These are phyloP conservation scores for Tupaia chinensis DNA, from an alignment of 2,113 vertebrate genomes.

Conservation along the genomic window DNA sequence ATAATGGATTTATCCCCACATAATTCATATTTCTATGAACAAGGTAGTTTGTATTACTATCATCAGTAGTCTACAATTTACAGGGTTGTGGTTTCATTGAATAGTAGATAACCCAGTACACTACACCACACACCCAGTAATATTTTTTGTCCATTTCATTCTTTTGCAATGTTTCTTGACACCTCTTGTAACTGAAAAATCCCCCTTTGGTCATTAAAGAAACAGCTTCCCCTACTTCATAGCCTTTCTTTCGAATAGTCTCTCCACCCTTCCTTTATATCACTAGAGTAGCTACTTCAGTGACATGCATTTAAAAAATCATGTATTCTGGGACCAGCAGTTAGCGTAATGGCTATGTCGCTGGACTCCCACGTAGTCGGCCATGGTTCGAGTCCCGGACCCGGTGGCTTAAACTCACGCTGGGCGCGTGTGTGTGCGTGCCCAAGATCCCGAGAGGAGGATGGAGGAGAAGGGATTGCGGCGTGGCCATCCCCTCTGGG, in stretches of 20 bases:
- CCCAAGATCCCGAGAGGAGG: too few relatives aligned
- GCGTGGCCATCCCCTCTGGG: too few relatives aligned
- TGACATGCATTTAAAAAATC: background rate
- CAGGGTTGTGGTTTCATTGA: background rate
- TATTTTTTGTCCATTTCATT: background rate
- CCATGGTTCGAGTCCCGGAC: too few relatives aligned
- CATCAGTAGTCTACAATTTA: background rate
- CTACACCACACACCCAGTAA: background rate
- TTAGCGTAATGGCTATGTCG: too few relatives aligned
- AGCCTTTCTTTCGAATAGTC: background rate
- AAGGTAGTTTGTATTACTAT: background rate
- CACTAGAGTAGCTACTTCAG: fast-evolving
- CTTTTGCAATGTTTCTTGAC: background rate
- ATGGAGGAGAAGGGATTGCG: too few relatives aligned
- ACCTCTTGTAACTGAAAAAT: background rate
- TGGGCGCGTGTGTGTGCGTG: too few relatives aligned
- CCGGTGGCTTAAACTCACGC: too few relatives aligned
- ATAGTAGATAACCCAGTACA: background rate
- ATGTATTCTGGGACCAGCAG: too few relatives aligned
- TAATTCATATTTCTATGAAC: background rate
- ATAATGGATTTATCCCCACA: background rate
- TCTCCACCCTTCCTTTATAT: background rate
- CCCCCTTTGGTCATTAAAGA: constrained; percentile 14
- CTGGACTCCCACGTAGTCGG: too few relatives aligned
- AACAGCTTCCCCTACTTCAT: background rate